Evolutionary conservation across 2,113 vertebrate species (phyloP), one percentile per base, ranked within the genome.

Genomic region (Calyptommatus sinebrachiatus): DNA sequence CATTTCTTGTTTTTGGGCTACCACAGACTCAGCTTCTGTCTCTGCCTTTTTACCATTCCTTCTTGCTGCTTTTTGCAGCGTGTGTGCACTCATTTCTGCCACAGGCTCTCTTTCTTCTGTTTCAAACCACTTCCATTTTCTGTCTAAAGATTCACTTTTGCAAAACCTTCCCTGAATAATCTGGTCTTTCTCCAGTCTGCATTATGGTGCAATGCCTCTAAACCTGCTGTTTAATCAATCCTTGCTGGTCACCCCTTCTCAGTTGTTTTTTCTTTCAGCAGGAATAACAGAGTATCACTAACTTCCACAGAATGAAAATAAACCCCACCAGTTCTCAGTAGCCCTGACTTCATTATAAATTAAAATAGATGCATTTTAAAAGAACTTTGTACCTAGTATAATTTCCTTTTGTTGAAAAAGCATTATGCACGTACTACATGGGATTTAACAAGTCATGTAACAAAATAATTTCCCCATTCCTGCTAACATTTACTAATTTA

Each of bases 321-420:
- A 68, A 63, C 24, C 31, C 73, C 35, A 61, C 62, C 72, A 28
- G 60, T 67, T 31, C 28, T 74, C 78, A 73, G 60, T 48, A 74
- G 50, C 26, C 41, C 74, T 62, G 53, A 31, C 46, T 69, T 28
- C 69, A 63, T 61, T 78, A 78, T 83, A 83, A 83, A 81, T 69
- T 74, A 69, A 83, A 61, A 61, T n/a, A 74, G 9, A 83, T 67
- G 76, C 48, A 83, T 83, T 53, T 77, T 82, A 71, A 66, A 77
- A 83, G 61, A 78, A 41, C 81, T 68, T 71, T 78, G 76, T 83
- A 83, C 71, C 76, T 73, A 50, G 31, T 78, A 73, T 70, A 53
- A 70, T 76, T 76, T 73, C 62, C 53, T 79, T 77, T 62, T 70
- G 28, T 61, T 74, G 71, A 78, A 83, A 83, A 41, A 70, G 69